These are phyloP conservation scores for Campaea margaritaria DNA, from an alignment of 2,888 invertebrate genomes.

Conservation along the genomic window DNA sequence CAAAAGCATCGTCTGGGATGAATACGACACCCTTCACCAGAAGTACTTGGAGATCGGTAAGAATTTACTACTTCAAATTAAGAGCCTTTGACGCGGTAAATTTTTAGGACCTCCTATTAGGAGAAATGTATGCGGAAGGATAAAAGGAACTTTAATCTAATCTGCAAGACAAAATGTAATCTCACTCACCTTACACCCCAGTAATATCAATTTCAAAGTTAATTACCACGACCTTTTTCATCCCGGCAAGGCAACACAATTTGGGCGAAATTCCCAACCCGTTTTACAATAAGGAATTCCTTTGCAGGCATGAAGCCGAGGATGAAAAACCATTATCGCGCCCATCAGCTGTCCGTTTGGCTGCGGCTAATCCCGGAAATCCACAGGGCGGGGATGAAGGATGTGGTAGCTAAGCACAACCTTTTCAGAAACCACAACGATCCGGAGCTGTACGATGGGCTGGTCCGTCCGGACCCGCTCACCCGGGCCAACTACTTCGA, in stretches of 20 bases:
- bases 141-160: slow-evolving; percentile 36
- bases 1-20: slow-evolving; percentile 95
- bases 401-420: slow-evolving; percentile 95
- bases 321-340: slow-evolving; percentile 97
- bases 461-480: slow-evolving; percentile 93
- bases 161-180: slow-evolving; percentile 52
- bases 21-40: slow-evolving; percentile 96
- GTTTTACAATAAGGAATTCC: slow-evolving; percentile 61
- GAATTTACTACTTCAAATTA: slow-evolving; percentile 46
- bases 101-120: slow-evolving; percentile 26
- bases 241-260: slow-evolving; percentile 46
- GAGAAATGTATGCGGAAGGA: slow-evolving; percentile 23
- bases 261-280: slow-evolving; percentile 48
- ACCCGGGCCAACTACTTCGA: slow-evolving; percentile 88
- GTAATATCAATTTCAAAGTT: slow-evolving; percentile 59
- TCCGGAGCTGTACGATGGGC: slow-evolving; percentile 94
- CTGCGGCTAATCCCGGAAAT: slow-evolving; percentile 96
- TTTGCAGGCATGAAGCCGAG: slow-evolving; percentile 95
- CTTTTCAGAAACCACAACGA: slow-evolving; percentile 96
- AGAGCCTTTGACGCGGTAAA: slow-evolving; percentile 13
- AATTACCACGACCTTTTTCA: slow-evolving; percentile 58
- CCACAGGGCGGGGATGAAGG: slow-evolving; percentile 95
- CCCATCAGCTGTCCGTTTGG: slow-evolving; percentile 99
- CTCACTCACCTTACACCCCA: slow-evolving; percentile 46
- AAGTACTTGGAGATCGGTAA: slow-evolving; percentile 97